phyloP scores from a whole-genome alignment of 2,888 invertebrate genomes.

The Baronia brevicornis region DNA sequence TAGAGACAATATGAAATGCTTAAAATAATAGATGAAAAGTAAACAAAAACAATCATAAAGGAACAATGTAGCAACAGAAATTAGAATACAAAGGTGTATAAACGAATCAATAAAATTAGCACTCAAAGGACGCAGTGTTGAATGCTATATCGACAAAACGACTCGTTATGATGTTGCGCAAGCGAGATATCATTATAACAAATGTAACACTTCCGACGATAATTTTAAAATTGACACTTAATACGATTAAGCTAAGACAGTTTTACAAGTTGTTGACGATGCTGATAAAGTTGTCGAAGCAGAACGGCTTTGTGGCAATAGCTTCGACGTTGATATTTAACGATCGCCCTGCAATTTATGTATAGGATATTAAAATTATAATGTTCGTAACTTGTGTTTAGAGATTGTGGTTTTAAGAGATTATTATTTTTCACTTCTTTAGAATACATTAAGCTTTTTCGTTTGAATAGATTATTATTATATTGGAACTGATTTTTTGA shows the following conservation, averaged over 20 bases:
- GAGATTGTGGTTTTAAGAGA: slow-evolving; percentile 1
- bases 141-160: slow-evolving; percentile 27
- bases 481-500: no score
- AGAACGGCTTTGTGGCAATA: slow-evolving; percentile 58
- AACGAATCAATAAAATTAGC: slow-evolving; percentile 14
- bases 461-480: no score
- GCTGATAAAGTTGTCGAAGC: slow-evolving; percentile 34
- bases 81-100: slow-evolving; percentile 16
- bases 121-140: slow-evolving; percentile 1
- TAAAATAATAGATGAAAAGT: no score
- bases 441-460: no score
- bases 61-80: slow-evolving; percentile 13
- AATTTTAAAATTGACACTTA: slow-evolving; percentile 29
- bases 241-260: slow-evolving; percentile 23
- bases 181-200: slow-evolving; percentile 33
- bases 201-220: slow-evolving; percentile 19
- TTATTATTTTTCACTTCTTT: slow-evolving; percentile 1
- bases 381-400: slow-evolving; percentile 29
- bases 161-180: slow-evolving; percentile 52
- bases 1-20: no score
- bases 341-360: slow-evolving; percentile 58
- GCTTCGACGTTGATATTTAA: slow-evolving; percentile 65
- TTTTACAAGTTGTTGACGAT: slow-evolving; percentile 19
- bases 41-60: no score
- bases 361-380: slow-evolving; percentile 59